These are phyloP conservation scores for Poicephalus gulielmi DNA, from an alignment of 2,113 vertebrate genomes.

Conservation along the genomic window DNA sequence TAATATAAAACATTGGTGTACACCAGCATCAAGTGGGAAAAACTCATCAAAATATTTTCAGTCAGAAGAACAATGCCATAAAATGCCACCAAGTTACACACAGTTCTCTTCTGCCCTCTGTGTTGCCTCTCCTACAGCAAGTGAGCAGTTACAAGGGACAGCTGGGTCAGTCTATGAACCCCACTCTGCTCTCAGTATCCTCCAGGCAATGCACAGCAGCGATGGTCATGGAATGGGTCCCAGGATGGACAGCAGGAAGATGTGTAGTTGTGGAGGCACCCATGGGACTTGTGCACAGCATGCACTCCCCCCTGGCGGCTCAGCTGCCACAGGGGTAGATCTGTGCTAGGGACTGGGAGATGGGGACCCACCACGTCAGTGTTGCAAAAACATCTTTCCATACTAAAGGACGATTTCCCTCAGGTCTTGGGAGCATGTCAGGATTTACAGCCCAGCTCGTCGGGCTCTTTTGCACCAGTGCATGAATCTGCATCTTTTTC, in stretches of 20 bases:
- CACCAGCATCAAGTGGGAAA: background rate
- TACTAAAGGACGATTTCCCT: background rate
- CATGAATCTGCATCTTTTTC: background rate
- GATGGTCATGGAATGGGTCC: background rate
- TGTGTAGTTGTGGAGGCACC: background rate
- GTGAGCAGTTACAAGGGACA: background rate
- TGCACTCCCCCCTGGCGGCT: fast-evolving
- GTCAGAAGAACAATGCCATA: background rate
- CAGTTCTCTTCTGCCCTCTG: background rate
- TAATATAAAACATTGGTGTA: background rate
- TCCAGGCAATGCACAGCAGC: background rate
- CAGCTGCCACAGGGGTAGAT: background rate
- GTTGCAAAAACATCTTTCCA: background rate
- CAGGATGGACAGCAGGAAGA: background rate
- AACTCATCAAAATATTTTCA: background rate
- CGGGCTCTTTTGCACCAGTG: background rate
- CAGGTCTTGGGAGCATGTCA: background rate
- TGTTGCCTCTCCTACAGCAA: background rate
- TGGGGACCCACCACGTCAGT: background rate
- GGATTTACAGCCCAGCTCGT: background rate
- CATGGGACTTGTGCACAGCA: background rate
- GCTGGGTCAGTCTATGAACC: background rate
- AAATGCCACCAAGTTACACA: background rate
- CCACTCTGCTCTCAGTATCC: fast-evolving
- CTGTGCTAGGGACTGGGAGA: background rate